phyloP scores from a whole-genome alignment of 2,113 vertebrate genomes.

The Poeciliopsis prolifica region DNA sequence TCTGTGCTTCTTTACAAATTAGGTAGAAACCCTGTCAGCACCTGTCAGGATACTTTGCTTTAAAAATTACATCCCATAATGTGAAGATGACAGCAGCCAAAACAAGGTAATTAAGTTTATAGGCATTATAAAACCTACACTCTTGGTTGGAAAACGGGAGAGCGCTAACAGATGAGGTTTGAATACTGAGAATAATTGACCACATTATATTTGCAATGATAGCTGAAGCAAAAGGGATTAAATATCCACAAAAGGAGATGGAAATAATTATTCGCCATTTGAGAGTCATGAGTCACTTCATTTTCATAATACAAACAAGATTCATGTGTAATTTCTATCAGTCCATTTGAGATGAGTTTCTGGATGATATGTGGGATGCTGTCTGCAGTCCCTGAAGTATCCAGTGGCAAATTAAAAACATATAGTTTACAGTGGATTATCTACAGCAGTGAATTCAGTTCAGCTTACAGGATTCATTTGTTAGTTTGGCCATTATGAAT shows the following conservation, averaged over 20 bases:
- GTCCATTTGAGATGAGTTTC: conserved; percentile 38
- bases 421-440: background rate
- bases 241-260: conserved; percentile 17
- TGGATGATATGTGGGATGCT: conserved; percentile 32
- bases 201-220: background rate
- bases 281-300: background rate
- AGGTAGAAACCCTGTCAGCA: conserved; percentile 14
- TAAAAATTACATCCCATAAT: conserved; percentile 7
- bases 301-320: conserved; percentile 18
- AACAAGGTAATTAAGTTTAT: conserved; percentile 27
- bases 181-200: conserved; percentile 11
- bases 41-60: conserved; percentile 32
- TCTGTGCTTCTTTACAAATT: conserved; percentile 15
- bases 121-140: conserved; percentile 12
- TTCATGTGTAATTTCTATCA: conserved; percentile 27
- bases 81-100: conserved; percentile 32
- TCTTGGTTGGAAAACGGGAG: background rate
- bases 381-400: conserved; percentile 34
- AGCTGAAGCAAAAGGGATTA: background rate
- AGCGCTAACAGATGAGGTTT: conserved; percentile 1
- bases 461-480: conserved; percentile 52
- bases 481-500: conserved; percentile 55
- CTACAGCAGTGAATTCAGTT: conserved; percentile 23
- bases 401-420: conserved; percentile 60
- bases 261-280: background rate